Evolutionary conservation across 1,140 invertebrate genomes (phyloP).

Genomic region (Drosophila repletoides): DNA sequence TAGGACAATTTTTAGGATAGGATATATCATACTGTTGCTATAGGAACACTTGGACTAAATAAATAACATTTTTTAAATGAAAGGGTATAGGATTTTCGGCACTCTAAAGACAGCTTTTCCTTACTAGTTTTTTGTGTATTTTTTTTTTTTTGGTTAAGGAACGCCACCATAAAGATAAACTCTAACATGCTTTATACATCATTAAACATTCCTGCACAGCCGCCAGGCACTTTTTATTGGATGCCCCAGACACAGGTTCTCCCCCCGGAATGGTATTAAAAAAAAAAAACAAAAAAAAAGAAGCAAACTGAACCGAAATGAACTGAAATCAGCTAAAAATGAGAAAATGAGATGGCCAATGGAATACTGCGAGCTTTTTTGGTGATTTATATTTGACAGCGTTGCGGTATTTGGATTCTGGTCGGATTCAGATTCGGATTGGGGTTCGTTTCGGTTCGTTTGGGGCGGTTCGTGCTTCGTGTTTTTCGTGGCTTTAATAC

Average conservation of each 20-base stretch:
- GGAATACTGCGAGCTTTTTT: conserved; percentile 48
- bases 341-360: conserved; percentile 10
- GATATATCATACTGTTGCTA: conserved; percentile 20
- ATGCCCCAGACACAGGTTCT: conserved; percentile 20
- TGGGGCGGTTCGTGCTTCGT: conserved; percentile 25
- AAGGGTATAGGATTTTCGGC: too few relatives aligned
- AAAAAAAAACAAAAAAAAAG: too few relatives aligned
- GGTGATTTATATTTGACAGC: conserved; percentile 77
- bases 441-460: conserved; percentile 3
- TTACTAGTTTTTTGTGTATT: too few relatives aligned
- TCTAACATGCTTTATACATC: conserved; percentile 81
- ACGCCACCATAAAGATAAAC: conserved; percentile 79
- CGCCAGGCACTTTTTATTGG: conserved; percentile 70
- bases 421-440: conserved; percentile 31
- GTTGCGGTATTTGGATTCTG: conserved; percentile 40
- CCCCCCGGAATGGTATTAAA: too few relatives aligned
- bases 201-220: conserved; percentile 80
- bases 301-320: not conserved
- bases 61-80: too few relatives aligned
- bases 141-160: conserved; percentile 49
- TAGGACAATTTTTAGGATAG: too few relatives aligned
- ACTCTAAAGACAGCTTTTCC: too few relatives aligned
- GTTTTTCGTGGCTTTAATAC: conserved; percentile 5
- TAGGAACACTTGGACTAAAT: too few relatives aligned
- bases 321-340: not conserved